Conservation (phyloP, 1,140 invertebrate genomes). For the Diachasmimorpha longicaudata region DNA sequence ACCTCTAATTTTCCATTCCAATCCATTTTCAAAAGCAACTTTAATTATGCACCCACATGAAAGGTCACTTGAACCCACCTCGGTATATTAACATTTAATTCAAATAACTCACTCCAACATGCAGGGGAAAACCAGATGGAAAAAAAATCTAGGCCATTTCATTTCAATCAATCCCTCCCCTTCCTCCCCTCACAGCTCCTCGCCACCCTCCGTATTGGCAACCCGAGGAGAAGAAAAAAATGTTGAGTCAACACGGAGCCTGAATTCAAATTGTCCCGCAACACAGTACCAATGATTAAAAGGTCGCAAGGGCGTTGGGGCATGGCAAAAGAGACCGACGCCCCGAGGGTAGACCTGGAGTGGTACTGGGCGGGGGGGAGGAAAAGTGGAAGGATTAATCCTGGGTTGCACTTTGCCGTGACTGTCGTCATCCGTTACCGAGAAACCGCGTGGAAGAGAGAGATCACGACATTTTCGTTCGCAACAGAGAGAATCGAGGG, state of each 20-base stretch:
- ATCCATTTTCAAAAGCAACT: no score
- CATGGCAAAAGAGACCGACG: background rate
- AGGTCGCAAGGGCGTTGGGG: background rate
- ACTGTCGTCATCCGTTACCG: conserved; percentile 19
- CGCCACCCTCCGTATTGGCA: no score
- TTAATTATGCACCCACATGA: no score
- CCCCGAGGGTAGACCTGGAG: background rate
- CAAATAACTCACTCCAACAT: background rate
- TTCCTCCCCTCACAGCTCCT: no score
- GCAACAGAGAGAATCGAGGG: no score
- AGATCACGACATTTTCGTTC: no score
- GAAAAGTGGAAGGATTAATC: background rate
- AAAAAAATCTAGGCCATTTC: background rate
- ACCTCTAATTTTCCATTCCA: no score
- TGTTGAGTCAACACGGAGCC: background rate
- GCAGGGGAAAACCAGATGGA: background rate
- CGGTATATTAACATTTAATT: background rate
- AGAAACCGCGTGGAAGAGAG: background rate
- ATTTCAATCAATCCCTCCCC: background rate
- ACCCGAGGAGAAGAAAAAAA: background rate
- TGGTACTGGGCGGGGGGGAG: background rate
- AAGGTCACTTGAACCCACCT: background rate
- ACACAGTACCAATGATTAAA: background rate
- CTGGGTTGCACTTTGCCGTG: conserved; percentile 1
- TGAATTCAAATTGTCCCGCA: background rate